Base-by-base conservation (phyloP, 2,113 vertebrate genomes). In the Bambusicola thoracicus region DNA sequence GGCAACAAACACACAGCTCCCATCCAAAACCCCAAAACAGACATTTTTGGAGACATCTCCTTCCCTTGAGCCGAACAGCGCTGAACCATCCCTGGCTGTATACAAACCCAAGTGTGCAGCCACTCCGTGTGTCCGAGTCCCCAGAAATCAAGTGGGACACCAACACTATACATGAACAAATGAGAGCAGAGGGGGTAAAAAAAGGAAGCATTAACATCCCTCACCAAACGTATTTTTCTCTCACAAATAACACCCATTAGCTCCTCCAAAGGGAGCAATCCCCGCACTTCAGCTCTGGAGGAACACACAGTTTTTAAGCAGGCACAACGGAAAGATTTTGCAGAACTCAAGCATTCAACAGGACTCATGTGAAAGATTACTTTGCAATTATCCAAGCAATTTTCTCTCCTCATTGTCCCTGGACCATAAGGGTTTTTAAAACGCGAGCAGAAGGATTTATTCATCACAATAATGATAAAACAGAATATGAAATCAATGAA, bases 401-500 rank as follows among this genome's bases (percentile, higher is more conserved):
- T 95, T 89, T 96, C 93, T 66, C 83, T 94, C 75, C 76, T 94
- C 91, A 80, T 89, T 93, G 89, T 95, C 87, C 90, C 77, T 10
- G 3, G 85, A 78, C 89, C 87, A 25, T 62, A 81, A 88, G 72
- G 72, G 73, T 59, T 97, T 96, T 84, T 74, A 85, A 91, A 91
- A 92, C 51, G 87, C 15, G 68, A 93, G 89, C 81, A 90, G 92
- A 89, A 90, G 91, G 95, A 97, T 97, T 94, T 96, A 96, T 93
- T 92, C 92, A 90, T 90, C 89, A 90, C 91, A 91, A 89, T 77
- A 92, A 94, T 49, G 94, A 94, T 88, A 90, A 93, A 95, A 25
- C 1, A 32, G 95, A 95, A 94, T 97, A 95, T 95, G 87, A 96
- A 94, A 96, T 95, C 95, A 81, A 92, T 95, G 83, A 91, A 93